Base-by-base conservation (phyloP, 2,888 invertebrate genomes). In the Stenichneumon culpator region DNA sequence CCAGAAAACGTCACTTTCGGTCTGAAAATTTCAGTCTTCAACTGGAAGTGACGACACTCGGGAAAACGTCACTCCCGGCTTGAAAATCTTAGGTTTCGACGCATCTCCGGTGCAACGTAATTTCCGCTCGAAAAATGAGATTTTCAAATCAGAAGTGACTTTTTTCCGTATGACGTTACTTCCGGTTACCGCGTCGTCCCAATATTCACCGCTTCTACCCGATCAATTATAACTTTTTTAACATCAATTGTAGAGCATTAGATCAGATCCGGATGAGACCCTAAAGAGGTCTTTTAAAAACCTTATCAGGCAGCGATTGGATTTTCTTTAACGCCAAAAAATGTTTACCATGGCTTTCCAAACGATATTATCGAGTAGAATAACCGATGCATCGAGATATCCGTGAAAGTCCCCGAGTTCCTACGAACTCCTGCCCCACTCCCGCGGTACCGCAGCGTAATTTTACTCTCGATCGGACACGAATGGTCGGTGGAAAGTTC, bases 401-500 rank as follows among this genome's bases (percentile, higher is more conserved):
- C 67, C 74, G 82, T 78, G 86, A 86, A 86, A 86, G 86, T 83
- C 28, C 54, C 28, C 36, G 4, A 67, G 50, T 57, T 68, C n/a
- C 74, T 63, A 28, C 36, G 39, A 57, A 25, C 44, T 63, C 36
- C 65, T 47, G 69, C 54, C 78, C 65, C 81, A 69, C 44, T 36
- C 32, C 25, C 0, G 22, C 19, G 16, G 52, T 39, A 44, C 32
- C 69, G 69, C 60, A 60, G 47, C 72, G 77, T 57, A 68, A 79
- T 79, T 75, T 83, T 67, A 73, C 63, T 73, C 52, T 75, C 39
- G 84, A 82, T 79, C 67, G 74, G 68, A 44, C 25, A 52, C 47
- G 68, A 69, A 74, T 32, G 19, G 78, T 70, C 57, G 60, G 39
- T 69, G 79, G 86, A 86, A 86, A 86, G 86, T 86, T 83, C 9